These are phyloP conservation scores for Pentalonia nigronervosa DNA, from an alignment of 1,140 invertebrate genomes.

Conservation along the genomic window DNA sequence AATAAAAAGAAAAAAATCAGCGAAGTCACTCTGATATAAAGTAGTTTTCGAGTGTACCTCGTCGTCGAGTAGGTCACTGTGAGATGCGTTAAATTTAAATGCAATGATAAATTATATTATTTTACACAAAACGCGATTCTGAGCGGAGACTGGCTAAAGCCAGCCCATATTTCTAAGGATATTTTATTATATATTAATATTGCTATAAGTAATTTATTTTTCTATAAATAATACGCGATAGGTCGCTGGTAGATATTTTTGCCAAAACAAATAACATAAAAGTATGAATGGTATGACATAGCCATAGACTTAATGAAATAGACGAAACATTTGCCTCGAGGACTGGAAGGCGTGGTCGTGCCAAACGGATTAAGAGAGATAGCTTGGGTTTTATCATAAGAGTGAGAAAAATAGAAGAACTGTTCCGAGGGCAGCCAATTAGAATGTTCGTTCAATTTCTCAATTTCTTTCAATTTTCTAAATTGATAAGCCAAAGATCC, in stretches of 20 bases:
- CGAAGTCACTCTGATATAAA: neutral
- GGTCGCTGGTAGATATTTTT: neutral
- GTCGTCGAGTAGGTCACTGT: neutral
- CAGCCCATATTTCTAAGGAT: neutral
- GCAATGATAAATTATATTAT: neutral
- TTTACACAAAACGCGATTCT: neutral
- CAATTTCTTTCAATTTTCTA: no score
- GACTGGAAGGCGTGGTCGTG: no score
- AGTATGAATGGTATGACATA: no score
- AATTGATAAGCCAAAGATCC: no score
- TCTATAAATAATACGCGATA: neutral
- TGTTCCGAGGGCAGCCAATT: no score
- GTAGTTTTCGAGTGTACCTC: neutral
- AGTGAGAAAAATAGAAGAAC: no score
- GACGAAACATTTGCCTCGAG: no score
- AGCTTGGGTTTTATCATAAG: no score
- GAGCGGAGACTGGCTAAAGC: neutral
- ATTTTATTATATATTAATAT: neutral
- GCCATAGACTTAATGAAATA: no score
- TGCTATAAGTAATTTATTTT: neutral
- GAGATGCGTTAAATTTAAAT: neutral
- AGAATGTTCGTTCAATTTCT: no score
- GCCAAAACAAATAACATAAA: neutral
- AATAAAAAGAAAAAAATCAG: neutral
- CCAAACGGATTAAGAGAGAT: no score